Evolutionary conservation across 2,888 invertebrate species (phyloP).

Genomic region (Rotaria macrura): DNA sequence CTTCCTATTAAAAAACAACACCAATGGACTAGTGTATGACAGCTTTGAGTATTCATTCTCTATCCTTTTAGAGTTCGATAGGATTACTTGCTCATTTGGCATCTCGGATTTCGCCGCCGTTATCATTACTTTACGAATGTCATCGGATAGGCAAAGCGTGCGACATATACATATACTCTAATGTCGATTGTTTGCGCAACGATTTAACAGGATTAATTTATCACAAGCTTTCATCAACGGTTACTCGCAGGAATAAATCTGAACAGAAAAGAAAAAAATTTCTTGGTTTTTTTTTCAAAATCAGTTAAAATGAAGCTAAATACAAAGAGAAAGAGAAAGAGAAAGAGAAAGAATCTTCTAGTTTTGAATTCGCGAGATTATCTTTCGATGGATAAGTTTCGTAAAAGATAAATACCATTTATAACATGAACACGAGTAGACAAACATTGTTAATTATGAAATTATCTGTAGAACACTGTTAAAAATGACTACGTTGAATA

Average conservation of each 20-base stretch:
- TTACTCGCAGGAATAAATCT: neutral
- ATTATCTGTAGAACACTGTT: no score
- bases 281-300: no score
- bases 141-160: conserved; percentile 13
- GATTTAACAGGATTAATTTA: conserved; percentile 11
- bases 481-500: no score
- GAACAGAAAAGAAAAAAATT: no score
- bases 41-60: conserved; percentile 3
- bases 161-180: neutral
- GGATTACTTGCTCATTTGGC: conserved; percentile 12
- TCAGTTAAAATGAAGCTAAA: neutral
- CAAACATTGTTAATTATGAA: no score
- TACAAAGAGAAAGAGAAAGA: neutral
- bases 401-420: no score
- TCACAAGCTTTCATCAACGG: neutral
- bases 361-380: neutral
- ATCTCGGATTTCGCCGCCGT: neutral
- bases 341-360: neutral
- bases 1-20: neutral
- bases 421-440: no score
- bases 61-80: neutral
- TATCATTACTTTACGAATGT: neutral
- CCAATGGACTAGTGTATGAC: neutral
- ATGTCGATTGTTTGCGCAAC: conserved; percentile 7
- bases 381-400: no score